Percentiles rank a stretch among this genome's conserved stretches.
phyloP scores from a whole-genome alignment of 2,797 vertebrate genomes.

The Sardinella longiceps region DNA sequence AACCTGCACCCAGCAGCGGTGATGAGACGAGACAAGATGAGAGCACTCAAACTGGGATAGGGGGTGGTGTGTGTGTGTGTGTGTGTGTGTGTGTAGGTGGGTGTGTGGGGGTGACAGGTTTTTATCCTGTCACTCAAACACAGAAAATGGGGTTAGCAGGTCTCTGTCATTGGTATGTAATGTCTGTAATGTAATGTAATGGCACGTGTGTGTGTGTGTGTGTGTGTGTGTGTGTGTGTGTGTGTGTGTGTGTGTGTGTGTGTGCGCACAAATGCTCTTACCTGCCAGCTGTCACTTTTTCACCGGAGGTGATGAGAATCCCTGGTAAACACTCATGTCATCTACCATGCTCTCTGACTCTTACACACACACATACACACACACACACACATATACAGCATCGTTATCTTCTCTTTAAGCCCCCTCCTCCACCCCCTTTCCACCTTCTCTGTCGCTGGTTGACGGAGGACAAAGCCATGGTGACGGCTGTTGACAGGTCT shows the following conservation, averaged over 20 bases:
- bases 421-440: not conserved
- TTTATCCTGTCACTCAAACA: not conserved
- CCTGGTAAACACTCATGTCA: not conserved
- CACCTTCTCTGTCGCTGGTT: not conserved
- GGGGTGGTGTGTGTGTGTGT: not conserved
- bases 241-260: not conserved
- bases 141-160: not conserved
- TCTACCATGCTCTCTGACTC: not conserved
- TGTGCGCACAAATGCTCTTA: not conserved
- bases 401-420: not conserved
- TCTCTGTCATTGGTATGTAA: not conserved
- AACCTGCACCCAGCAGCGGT: not conserved
- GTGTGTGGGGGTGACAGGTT: not conserved
- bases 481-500: slow-evolving; percentile 56
- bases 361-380: not conserved
- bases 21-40: not conserved
- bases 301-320: not conserved
- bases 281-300: not conserved
- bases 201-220: not conserved
- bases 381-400: slow-evolving; percentile 29
- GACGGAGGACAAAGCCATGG: slow-evolving; percentile 26
- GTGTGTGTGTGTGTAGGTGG: not conserved
- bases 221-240: not conserved
- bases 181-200: not conserved
- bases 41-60: not conserved